These are phyloP conservation scores for Phymatocera aterrima DNA, from an alignment of 2,888 invertebrate genomes.

Conservation along the genomic window DNA sequence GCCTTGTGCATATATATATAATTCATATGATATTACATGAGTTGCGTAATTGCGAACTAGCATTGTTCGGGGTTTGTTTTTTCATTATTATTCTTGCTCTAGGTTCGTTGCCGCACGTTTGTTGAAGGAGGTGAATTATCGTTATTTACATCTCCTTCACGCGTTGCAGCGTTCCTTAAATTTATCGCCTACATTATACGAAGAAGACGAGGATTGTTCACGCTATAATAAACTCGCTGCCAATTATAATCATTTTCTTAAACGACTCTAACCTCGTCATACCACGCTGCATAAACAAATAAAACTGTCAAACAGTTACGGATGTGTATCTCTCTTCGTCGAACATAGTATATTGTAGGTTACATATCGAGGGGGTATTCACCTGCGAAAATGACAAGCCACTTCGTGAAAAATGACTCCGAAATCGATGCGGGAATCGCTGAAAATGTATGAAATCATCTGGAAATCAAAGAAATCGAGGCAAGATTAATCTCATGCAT, in stretches of 20 bases:
- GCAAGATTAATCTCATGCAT: too few species aligned
- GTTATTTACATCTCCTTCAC: conserved; percentile 27
- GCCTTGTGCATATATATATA: conserved; percentile 20
- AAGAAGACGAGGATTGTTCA: conserved; percentile 1
- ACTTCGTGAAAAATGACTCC: too few species aligned
- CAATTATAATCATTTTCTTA: conserved; percentile 42
- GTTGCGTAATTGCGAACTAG: conserved; percentile 66
- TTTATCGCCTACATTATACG: not conserved
- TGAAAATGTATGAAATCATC: too few species aligned
- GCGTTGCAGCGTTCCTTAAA: conserved; percentile 13
- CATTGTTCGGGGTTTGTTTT: conserved; percentile 61
- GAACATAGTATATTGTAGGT: not conserved
- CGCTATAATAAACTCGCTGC: conserved; percentile 18
- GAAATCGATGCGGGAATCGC: too few species aligned
- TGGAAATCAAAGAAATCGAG: too few species aligned
- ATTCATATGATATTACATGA: conserved; percentile 55
- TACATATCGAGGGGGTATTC: too few species aligned
- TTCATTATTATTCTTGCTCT: conserved; percentile 54
- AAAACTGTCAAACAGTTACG: not conserved
- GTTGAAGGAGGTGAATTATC: too few species aligned
- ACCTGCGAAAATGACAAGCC: too few species aligned
- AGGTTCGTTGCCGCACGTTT: too few species aligned
- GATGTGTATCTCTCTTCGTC: not conserved
- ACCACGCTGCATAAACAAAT: not conserved
- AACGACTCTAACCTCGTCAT: conserved; percentile 8